Evolutionary conservation across 2,888 invertebrate species (phyloP).

Genomic region (Callinectes sapidus): DNA sequence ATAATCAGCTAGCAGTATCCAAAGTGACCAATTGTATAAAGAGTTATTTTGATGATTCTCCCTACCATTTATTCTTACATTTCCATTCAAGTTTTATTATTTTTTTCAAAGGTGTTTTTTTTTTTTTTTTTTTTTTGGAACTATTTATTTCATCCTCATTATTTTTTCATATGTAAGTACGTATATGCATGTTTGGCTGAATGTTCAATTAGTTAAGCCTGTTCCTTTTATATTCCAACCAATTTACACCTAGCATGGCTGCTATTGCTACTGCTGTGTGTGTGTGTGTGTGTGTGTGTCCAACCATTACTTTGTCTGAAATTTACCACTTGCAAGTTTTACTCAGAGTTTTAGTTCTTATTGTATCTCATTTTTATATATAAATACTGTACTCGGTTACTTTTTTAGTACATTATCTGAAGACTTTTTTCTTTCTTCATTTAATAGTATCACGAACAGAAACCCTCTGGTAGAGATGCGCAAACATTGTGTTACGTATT

Average conservation of each 20-base stretch:
- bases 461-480: background rate
- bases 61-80: background rate
- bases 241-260: background rate
- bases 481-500: background rate
- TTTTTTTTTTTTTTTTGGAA: background rate
- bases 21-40: background rate
- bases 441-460: background rate
- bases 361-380: background rate
- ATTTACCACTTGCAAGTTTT: background rate
- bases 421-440: background rate
- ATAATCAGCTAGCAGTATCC: slow-evolving; percentile 37
- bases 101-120: too few species aligned
- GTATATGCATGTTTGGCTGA: slow-evolving; percentile 3
- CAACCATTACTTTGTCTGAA: background rate
- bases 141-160: background rate
- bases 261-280: background rate
- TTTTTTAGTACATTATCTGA: background rate
- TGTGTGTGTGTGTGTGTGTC: slow-evolving; percentile 22
- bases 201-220: background rate
- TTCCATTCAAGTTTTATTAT: background rate
- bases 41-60: background rate
- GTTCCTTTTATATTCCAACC: background rate
- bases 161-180: background rate
- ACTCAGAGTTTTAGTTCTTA: background rate
- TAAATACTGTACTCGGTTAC: too few species aligned